Conservation (phyloP, 2,113 vertebrate genomes). For the Pardalotus punctatus region DNA sequence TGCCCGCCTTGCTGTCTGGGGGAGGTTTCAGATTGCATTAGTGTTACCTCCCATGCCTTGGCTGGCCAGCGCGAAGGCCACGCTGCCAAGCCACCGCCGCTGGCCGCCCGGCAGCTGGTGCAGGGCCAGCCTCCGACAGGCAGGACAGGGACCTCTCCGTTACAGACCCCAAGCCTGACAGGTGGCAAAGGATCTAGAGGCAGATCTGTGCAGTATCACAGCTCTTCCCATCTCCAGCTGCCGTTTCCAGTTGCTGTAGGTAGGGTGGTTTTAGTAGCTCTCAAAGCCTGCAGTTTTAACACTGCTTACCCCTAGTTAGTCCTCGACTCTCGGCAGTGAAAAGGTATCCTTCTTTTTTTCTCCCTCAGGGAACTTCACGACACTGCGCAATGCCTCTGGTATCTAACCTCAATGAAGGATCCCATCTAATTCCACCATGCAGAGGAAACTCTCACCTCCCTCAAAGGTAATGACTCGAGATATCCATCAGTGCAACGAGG, state of each 20-base stretch:
- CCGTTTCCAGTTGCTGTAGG: not conserved
- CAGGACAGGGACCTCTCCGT: not conserved
- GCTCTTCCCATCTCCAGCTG: not conserved
- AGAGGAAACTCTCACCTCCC: constrained; percentile 51
- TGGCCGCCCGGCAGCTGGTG: constrained; percentile 5
- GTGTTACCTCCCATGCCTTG: not conserved
- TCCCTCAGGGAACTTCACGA: not conserved
- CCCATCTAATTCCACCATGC: not conserved
- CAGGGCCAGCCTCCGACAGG: not conserved
- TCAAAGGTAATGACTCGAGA: constrained; percentile 52
- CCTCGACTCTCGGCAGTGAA: not conserved
- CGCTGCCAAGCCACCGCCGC: accelerated
- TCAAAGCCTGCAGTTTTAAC: not conserved
- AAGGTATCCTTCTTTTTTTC: not conserved
- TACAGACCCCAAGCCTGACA: not conserved
- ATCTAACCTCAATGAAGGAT: constrained; percentile 44
- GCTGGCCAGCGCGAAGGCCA: not conserved
- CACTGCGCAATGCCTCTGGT: not conserved
- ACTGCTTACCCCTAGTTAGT: not conserved
- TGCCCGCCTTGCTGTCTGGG: not conserved
- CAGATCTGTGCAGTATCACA: accelerated
- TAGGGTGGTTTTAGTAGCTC: not conserved
- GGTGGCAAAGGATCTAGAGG: not conserved
- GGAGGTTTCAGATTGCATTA: constrained; percentile 55
- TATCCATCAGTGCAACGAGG: constrained; percentile 24